Conservation (phyloP, 1,140 invertebrate genomes). For the Hycleus phaleratus region DNA sequence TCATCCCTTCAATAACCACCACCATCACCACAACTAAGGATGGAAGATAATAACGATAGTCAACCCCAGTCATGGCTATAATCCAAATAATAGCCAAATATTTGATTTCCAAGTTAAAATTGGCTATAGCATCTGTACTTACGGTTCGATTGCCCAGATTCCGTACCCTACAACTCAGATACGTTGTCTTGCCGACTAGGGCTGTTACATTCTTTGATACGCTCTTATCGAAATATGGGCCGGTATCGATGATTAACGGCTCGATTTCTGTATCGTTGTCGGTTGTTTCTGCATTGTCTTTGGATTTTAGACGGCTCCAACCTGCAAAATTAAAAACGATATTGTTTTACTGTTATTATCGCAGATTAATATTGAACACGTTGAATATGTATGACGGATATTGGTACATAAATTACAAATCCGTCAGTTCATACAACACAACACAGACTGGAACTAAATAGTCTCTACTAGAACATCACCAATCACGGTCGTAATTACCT, state of each 20-base stretch:
- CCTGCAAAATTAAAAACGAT: slow-evolving; percentile 22
- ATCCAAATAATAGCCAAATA: not conserved
- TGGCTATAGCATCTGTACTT: slow-evolving; percentile 34
- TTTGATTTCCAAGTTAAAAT: not conserved
- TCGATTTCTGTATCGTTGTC: slow-evolving; percentile 32
- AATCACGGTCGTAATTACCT: too few species aligned
- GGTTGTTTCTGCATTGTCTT: slow-evolving; percentile 20
- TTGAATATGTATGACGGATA: slow-evolving; percentile 13
- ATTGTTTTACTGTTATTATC: too few species aligned
- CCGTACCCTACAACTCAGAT: slow-evolving; percentile 65
- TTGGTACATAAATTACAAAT: slow-evolving; percentile 4
- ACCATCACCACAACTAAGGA: too few species aligned
- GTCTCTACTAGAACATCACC: too few species aligned
- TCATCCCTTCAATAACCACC: too few species aligned
- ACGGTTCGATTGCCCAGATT: slow-evolving; percentile 75
- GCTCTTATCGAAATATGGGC: slow-evolving; percentile 63
- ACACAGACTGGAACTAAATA: too few species aligned
- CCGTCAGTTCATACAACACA: not conserved
- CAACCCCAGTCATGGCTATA: too few species aligned
- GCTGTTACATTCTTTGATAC: slow-evolving; percentile 73
- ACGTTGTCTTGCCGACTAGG: slow-evolving; percentile 67
- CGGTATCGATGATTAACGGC: slow-evolving; percentile 39
- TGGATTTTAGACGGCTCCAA: slow-evolving; percentile 28
- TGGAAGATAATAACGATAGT: too few species aligned
- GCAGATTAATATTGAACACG: not conserved